Conservation (phyloP, 2,888 invertebrate species). For the Caenorhabditis drosophilae region DNA sequence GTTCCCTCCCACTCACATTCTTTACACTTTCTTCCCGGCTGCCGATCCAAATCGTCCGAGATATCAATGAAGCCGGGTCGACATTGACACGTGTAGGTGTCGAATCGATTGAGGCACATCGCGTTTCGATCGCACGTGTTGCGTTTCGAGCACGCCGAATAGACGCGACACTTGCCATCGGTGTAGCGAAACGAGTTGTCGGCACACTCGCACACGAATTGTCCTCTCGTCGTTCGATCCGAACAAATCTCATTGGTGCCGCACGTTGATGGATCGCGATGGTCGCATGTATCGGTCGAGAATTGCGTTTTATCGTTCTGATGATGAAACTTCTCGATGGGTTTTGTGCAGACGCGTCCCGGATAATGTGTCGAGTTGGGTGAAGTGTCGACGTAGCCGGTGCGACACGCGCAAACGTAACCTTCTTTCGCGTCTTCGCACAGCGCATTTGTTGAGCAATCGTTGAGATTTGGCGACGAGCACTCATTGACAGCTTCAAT, state of each 20-base stretch:
- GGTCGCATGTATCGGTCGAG: slow-evolving; percentile 55
- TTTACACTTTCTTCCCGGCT: slow-evolving; percentile 65
- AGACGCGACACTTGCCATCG: slow-evolving; percentile 65
- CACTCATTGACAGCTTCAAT: slow-evolving; percentile 69
- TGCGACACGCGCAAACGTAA: slow-evolving; percentile 86
- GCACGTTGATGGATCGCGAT: slow-evolving; percentile 48
- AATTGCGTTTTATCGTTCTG: slow-evolving; percentile 37
- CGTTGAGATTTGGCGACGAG: slow-evolving; percentile 75
- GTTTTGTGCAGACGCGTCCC: slow-evolving; percentile 60
- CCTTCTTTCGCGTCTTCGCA: slow-evolving; percentile 85
- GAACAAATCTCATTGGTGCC: slow-evolving; percentile 61
- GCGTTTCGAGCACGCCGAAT: slow-evolving; percentile 57
- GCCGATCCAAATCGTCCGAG: slow-evolving; percentile 61
- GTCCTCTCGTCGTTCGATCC: slow-evolving; percentile 42
- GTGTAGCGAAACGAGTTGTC: slow-evolving; percentile 60
- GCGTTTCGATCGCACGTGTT: slow-evolving; percentile 65
- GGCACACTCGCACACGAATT: slow-evolving; percentile 62
- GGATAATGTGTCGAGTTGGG: slow-evolving; percentile 66
- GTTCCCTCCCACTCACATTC: slow-evolving; percentile 56
- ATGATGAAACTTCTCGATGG: slow-evolving; percentile 39
- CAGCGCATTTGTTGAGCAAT: slow-evolving; percentile 84
- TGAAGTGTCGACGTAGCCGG: slow-evolving; percentile 78
- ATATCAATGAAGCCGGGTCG: slow-evolving; percentile 63
- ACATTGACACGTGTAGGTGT: slow-evolving; percentile 67
- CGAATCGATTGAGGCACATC: slow-evolving; percentile 67